Percentiles rank a stretch among this genome's conserved stretches.
phyloP scores from a whole-genome alignment of 2,113 vertebrate species.

The Formicarius rufipectus region DNA sequence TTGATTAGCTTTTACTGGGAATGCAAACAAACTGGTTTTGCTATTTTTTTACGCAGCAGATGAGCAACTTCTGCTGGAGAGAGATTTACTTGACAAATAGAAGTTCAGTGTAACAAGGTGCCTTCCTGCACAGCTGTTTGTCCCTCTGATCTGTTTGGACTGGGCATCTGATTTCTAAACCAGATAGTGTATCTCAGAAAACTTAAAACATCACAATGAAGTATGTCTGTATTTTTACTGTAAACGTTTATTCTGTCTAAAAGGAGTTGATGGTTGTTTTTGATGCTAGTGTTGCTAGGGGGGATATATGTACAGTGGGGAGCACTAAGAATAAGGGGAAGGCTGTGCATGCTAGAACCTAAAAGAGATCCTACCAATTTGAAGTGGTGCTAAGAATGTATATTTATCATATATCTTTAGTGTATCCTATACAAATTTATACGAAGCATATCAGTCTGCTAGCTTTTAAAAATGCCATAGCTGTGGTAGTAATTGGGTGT shows the following conservation, averaged over 20 bases:
- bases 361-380: neutral
- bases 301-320: neutral
- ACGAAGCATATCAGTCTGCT: neutral
- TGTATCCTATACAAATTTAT: neutral
- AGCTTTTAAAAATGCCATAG: neutral
- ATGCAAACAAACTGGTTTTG: conserved; percentile 28
- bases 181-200: neutral
- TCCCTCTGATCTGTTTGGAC: neutral
- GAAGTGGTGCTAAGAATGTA: neutral
- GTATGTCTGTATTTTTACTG: accelerated
- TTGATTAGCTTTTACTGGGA: conserved; percentile 7
- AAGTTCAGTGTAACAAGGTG: neutral
- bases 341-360: neutral
- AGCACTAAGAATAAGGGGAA: neutral
- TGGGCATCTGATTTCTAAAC: neutral
- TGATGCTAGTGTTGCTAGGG: neutral
- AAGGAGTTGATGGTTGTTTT: neutral
- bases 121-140: neutral
- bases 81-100: neutral
- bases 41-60: neutral
- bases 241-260: neutral
- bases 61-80: neutral
- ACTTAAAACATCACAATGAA: neutral
- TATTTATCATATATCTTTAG: neutral
- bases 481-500: neutral